Percentiles rank a stretch among this genome's conserved stretches.
These are phyloP conservation scores for Tachypleus tridentatus DNA, from an alignment of 1,140 invertebrate genomes.

Conservation along the genomic window DNA sequence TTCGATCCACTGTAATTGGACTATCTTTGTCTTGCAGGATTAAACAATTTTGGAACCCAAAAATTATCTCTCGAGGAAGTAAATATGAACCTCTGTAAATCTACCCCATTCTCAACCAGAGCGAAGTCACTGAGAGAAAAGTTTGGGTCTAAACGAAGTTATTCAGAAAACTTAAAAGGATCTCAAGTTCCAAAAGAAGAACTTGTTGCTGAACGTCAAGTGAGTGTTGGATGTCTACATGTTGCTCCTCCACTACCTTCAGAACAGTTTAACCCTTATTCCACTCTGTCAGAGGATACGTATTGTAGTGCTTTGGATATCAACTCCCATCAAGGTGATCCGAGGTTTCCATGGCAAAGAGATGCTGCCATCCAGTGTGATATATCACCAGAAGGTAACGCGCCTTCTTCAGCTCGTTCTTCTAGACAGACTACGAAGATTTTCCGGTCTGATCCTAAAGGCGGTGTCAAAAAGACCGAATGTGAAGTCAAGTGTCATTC, in stretches of 20 bases:
- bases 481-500: too few relatives aligned
- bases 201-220: slow-evolving; percentile 1
- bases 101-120: slow-evolving; percentile 9
- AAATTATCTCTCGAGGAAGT: too few relatives aligned
- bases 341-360: slow-evolving; percentile 33
- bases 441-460: too few relatives aligned
- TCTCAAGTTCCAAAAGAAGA: slow-evolving; percentile 4
- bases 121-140: slow-evolving; percentile 27
- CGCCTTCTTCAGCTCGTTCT: too few relatives aligned
- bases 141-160: slow-evolving; percentile 28
- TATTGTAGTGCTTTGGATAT: slow-evolving; percentile 30
- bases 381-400: slow-evolving; percentile 17
- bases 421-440: too few relatives aligned
- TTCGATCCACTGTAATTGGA: too few relatives aligned
- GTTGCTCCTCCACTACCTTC: background rate
- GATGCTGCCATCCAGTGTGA: slow-evolving; percentile 33
- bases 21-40: too few relatives aligned
- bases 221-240: slow-evolving; percentile 5
- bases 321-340: slow-evolving; percentile 29
- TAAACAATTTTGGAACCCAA: too few relatives aligned
- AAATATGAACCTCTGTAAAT: background rate
- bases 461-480: too few relatives aligned
- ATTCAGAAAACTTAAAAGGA: slow-evolving; percentile 28
- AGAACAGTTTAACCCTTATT: slow-evolving; percentile 19
- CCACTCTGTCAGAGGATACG: slow-evolving; percentile 21